phyloP scores from a whole-genome alignment of 2,888 invertebrate genomes.

The Polyommatus iphigenia region DNA sequence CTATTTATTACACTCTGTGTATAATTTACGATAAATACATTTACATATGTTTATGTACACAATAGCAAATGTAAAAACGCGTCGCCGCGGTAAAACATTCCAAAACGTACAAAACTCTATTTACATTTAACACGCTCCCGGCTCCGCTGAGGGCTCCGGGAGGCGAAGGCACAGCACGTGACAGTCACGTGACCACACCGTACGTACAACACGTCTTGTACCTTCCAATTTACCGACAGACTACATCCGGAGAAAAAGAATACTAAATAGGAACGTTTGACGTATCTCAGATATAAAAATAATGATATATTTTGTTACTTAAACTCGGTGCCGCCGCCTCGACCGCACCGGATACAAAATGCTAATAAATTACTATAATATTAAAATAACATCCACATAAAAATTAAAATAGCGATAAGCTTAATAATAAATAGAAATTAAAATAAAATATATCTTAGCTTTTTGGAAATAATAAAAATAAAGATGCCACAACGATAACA shows the following conservation, averaged over 20 bases:
- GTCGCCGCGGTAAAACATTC: constrained; percentile 49
- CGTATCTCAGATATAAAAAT: constrained; percentile 8
- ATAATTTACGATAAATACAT: constrained; percentile 76
- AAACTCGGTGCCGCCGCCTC: neutral
- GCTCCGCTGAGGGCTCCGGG: no score
- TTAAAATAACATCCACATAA: constrained; percentile 28
- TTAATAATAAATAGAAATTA: constrained; percentile 28
- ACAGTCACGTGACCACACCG: neutral
- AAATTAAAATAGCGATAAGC: constrained; percentile 26
- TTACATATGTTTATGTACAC: constrained; percentile 75
- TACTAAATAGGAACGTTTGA: constrained; percentile 29
- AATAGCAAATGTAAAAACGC: constrained; percentile 73
- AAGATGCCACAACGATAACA: constrained; percentile 10
- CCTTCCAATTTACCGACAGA: neutral
- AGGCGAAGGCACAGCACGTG: constrained; percentile 24
- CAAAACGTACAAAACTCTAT: constrained; percentile 65
- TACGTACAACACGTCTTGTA: neutral
- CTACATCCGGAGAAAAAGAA: constrained; percentile 14
- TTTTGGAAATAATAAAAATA: constrained; percentile 11
- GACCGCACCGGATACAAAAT: constrained; percentile 12
- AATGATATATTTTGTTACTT: neutral
- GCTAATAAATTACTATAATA: constrained; percentile 27
- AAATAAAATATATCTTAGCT: constrained; percentile 20
- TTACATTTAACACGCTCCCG: constrained; percentile 69
- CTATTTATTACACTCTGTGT: constrained; percentile 76